Percentiles rank a stretch among this genome's conserved stretches.
Evolutionary conservation across 2,113 vertebrate species (phyloP).

Genomic region (Gallinago media): DNA sequence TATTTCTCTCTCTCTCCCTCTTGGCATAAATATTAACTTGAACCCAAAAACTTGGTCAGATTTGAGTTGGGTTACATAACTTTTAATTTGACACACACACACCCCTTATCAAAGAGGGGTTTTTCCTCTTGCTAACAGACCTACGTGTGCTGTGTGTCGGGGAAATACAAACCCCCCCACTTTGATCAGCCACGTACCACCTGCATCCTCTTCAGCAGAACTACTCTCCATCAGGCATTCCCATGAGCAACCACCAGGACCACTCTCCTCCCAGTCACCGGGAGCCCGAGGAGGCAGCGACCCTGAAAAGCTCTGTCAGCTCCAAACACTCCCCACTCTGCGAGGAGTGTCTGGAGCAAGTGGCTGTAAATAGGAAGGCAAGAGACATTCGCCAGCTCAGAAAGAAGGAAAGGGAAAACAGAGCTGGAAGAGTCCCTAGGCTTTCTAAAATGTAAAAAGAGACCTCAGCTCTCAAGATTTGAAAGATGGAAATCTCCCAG

Average conservation of each 20-base stretch:
- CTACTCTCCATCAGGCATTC: background rate
- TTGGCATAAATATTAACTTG: background rate
- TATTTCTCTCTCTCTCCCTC: background rate
- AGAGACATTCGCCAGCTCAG: background rate
- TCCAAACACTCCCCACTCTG: background rate
- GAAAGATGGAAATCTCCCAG: constrained; percentile 25
- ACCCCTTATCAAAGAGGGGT: background rate
- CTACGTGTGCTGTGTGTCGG: fast-evolving
- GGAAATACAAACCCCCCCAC: background rate
- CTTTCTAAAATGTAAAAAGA: constrained; percentile 2
- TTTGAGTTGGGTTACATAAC: background rate
- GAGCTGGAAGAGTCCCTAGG: background rate
- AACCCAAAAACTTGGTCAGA: background rate
- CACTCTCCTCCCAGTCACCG: background rate
- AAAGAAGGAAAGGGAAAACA: background rate
- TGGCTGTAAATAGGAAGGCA: background rate
- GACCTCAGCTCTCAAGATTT: background rate
- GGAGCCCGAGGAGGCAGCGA: background rate
- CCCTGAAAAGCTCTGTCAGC: background rate
- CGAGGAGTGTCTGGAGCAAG: background rate
- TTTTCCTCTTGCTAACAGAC: background rate
- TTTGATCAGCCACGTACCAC: background rate
- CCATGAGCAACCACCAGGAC: background rate
- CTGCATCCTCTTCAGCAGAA: background rate
- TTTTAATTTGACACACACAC: background rate